phyloP scores from a whole-genome alignment of 2,113 vertebrate genomes.

The Clarias batrachus region DNA sequence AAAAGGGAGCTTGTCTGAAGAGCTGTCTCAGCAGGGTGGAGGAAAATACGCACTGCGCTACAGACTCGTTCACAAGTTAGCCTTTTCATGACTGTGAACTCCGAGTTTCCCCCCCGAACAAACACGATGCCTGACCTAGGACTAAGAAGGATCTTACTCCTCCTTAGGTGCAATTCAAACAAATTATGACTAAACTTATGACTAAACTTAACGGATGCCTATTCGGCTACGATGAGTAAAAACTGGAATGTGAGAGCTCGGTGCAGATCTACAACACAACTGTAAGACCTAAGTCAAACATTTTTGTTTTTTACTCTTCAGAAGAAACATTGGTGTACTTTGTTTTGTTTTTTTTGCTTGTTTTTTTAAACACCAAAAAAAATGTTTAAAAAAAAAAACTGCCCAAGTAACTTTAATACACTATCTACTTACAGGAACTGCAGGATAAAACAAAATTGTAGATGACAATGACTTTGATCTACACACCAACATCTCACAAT shows the following conservation, averaged over 20 bases:
- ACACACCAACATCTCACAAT: constrained; percentile 63
- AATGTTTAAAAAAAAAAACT: constrained; percentile 45
- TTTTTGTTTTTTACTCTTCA: constrained; percentile 22
- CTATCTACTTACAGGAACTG: constrained; percentile 71
- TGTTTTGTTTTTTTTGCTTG: constrained; percentile 4
- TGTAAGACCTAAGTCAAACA: background rate
- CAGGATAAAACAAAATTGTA: constrained; percentile 51
- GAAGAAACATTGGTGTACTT: constrained; percentile 19
- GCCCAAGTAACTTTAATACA: constrained; percentile 69
- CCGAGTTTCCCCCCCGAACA: background rate
- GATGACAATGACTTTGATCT: constrained; percentile 58
- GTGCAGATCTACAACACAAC: background rate
- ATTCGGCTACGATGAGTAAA: background rate
- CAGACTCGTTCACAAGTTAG: constrained; percentile 13
- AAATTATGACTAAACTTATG: constrained; percentile 9
- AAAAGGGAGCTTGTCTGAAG: constrained; percentile 27
- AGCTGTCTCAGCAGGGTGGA: constrained; percentile 14
- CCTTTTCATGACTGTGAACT: constrained; percentile 4
- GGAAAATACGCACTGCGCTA: background rate
- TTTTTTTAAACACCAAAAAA: constrained; percentile 62
- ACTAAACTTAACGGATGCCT: background rate
- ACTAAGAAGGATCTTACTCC: background rate
- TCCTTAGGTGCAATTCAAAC: constrained; percentile 1
- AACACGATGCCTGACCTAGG: constrained; percentile 1
- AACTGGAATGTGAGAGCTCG: background rate